Conservation (phyloP, 53 echinoderm and acorn worm genomes). For the Holothuria scabra region DNA sequence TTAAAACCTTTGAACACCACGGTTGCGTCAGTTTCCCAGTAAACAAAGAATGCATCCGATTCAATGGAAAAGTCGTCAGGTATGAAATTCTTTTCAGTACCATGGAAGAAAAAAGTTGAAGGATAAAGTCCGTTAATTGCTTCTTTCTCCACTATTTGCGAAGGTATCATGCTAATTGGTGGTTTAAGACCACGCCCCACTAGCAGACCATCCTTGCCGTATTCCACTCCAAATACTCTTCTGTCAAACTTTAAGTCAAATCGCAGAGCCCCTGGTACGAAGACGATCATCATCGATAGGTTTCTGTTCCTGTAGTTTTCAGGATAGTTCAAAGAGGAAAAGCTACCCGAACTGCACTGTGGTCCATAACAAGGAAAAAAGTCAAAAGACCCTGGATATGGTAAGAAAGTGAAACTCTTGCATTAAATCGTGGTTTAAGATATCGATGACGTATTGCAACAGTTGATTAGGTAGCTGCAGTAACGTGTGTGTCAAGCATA, state of each 20-base stretch:
- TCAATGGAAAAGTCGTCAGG: constrained; percentile 21
- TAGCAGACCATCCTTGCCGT: constrained; percentile 1
- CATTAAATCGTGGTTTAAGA: no score
- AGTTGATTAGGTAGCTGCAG: neutral
- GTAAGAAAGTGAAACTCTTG: no score
- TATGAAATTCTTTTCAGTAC: neutral
- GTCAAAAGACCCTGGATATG: neutral
- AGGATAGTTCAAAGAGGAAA: neutral
- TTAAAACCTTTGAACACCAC: neutral
- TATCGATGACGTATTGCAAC: neutral
- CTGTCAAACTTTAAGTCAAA: constrained; percentile 14
- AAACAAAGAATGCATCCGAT: neutral
- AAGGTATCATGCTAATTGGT: neutral
- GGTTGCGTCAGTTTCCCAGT: constrained; percentile 1
- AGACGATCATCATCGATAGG: neutral
- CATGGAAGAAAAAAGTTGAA: neutral
- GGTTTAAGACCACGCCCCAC: neutral
- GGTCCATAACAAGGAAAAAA: constrained; percentile 16
- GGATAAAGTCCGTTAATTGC: neutral
- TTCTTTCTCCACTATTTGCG: neutral
- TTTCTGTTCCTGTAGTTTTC: neutral
- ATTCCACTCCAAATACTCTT: neutral
- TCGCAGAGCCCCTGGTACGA: neutral
- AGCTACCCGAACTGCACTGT: neutral
- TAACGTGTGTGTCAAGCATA: neutral